Evolutionary conservation across 2,888 invertebrate species (phyloP).

Genomic region (Drosophila setosimentum): DNA sequence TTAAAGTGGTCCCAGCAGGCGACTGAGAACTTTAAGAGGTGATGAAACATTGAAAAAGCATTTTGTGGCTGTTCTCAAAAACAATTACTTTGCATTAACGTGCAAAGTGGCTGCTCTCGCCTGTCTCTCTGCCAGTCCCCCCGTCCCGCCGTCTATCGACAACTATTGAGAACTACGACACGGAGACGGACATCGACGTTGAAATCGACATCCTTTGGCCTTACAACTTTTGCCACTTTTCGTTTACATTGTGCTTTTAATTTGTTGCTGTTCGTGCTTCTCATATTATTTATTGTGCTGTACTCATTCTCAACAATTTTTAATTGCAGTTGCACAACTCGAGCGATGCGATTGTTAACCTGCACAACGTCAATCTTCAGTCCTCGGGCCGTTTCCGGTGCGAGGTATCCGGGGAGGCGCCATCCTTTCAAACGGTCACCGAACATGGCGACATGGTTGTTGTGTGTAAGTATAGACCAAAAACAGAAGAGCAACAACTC

Average conservation of each 20-base stretch:
- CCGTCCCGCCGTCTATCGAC: conserved; percentile 1
- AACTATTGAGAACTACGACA: conserved; percentile 48
- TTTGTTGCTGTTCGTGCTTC: conserved; percentile 26
- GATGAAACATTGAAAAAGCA: conserved; percentile 49
- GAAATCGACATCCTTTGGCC: conserved; percentile 36
- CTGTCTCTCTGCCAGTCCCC: background rate
- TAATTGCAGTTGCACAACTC: conserved; percentile 88
- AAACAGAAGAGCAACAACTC: background rate
- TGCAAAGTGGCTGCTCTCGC: conserved; percentile 63
- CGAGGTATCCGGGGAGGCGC: conserved; percentile 90
- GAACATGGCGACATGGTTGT: conserved; percentile 89
- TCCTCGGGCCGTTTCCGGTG: conserved; percentile 89
- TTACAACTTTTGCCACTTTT: conserved; percentile 61
- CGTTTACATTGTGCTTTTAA: conserved; percentile 36
- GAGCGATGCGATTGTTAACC: conserved; percentile 88
- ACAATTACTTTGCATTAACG: conserved; percentile 77
- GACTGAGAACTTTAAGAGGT: conserved; percentile 21
- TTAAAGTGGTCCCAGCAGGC: conserved; percentile 30
- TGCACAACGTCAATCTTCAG: conserved; percentile 88
- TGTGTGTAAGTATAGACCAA: conserved; percentile 87
- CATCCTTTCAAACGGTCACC: conserved; percentile 89
- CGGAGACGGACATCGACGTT: conserved; percentile 23
- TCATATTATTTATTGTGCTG: conserved; percentile 40
- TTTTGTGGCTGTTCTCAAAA: conserved; percentile 61
- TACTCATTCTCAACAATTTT: conserved; percentile 67